Evolutionary conservation across 2,888 invertebrate species (phyloP).

Genomic region (Leucoma salicis): DNA sequence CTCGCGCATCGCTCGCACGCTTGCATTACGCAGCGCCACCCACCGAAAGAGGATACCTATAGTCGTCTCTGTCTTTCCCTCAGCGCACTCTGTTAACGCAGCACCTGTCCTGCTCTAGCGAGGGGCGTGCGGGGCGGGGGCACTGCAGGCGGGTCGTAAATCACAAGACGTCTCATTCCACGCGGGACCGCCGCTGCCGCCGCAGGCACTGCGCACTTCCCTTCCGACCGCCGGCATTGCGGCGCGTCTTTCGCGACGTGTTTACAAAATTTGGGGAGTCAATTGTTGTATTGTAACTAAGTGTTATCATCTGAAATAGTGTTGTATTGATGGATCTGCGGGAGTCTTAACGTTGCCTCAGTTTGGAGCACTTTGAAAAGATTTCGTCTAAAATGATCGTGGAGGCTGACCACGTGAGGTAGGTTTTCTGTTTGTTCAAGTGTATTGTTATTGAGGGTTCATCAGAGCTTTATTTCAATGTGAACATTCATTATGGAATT

Average conservation of each 20-base stretch:
- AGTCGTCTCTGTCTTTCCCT: constrained; percentile 58
- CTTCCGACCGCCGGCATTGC: constrained; percentile 70
- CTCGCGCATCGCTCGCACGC: constrained; percentile 81
- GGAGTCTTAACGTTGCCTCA: constrained; percentile 50
- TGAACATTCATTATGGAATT: no score
- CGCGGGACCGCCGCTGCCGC: constrained; percentile 80
- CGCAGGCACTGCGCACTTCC: constrained; percentile 79
- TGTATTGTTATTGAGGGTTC: no score
- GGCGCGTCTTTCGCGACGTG: constrained; percentile 79
- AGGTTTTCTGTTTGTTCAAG: constrained; percentile 64
- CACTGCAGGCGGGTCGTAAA: constrained; percentile 83
- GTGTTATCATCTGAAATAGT: constrained; percentile 58
- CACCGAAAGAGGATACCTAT: constrained; percentile 63
- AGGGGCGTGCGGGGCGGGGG: constrained; percentile 75
- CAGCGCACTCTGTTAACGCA: constrained; percentile 18
- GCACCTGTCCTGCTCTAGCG: constrained; percentile 57
- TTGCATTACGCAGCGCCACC: constrained; percentile 82
- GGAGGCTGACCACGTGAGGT: constrained; percentile 80
- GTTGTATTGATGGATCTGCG: constrained; percentile 69
- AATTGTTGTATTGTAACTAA: constrained; percentile 57
- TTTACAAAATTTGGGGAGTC: constrained; percentile 74
- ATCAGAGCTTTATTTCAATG: no score
- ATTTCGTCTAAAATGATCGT: constrained; percentile 79
- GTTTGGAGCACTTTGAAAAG: constrained; percentile 68
- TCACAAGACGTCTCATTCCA: constrained; percentile 82